Evolutionary conservation across 2,888 invertebrate genomes (phyloP).

Genomic region (Drosophila greeni): DNA sequence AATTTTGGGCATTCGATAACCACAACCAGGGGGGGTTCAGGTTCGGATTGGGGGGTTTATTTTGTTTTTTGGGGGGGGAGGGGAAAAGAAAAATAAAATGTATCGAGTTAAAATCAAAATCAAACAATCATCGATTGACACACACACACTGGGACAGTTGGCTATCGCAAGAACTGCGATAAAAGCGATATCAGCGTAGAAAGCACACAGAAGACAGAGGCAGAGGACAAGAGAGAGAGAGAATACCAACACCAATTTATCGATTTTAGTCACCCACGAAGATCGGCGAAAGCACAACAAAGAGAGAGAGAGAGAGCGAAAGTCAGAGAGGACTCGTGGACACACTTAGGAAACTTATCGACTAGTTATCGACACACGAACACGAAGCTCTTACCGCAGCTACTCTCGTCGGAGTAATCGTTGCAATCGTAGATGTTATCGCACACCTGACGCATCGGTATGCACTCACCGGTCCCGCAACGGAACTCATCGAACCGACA

Average conservation of each 20-base stretch:
- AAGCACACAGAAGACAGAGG: constrained; percentile 11
- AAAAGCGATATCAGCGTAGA: constrained; percentile 7
- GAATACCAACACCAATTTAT: constrained; percentile 18
- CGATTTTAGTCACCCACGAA: constrained; percentile 27
- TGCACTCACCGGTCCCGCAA: constrained; percentile 84
- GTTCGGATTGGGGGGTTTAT: constrained; percentile 9
- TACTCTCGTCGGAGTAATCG: constrained; percentile 87
- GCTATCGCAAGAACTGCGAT: constrained; percentile 1
- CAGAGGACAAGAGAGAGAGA: background rate
- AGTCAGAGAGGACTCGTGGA: background rate
- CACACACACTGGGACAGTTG: constrained; percentile 13
- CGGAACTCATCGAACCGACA: constrained; percentile 81
- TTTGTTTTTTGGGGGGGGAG: constrained; percentile 29
- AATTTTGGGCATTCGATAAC: constrained; percentile 64
- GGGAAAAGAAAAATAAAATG: constrained; percentile 63
- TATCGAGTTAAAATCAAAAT: constrained; percentile 58
- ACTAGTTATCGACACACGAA: constrained; percentile 11
- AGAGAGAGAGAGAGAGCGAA: background rate
- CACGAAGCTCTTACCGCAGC: constrained; percentile 84
- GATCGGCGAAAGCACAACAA: constrained; percentile 33
- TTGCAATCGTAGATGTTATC: constrained; percentile 84
- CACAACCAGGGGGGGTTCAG: constrained; percentile 65
- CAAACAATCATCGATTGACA: constrained; percentile 38
- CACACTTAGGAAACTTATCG: background rate
- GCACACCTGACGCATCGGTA: constrained; percentile 81